Evolutionary conservation across 2,888 invertebrate genomes (phyloP).

Genomic region (Galeruca laticollis): DNA sequence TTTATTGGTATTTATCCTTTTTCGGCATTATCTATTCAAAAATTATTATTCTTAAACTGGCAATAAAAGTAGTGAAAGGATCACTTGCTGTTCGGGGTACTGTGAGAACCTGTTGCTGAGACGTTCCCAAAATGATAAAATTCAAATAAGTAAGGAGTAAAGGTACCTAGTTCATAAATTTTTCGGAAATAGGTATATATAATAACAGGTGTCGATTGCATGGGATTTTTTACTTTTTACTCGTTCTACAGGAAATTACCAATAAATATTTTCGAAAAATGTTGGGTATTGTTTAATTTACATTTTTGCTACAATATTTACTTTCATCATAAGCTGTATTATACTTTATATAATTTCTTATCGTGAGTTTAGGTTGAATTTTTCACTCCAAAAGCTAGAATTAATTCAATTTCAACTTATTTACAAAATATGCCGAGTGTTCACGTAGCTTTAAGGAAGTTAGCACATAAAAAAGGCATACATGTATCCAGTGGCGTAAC

Average conservation of each 20-base stretch:
- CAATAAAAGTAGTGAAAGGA: constrained; percentile 30
- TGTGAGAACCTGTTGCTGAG: constrained; percentile 48
- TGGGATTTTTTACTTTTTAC: neutral
- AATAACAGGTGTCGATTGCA: neutral
- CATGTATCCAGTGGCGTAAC: too few relatives aligned
- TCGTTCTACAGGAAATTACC: neutral
- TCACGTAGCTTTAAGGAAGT: too few relatives aligned
- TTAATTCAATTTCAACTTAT: too few relatives aligned
- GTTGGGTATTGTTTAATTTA: too few relatives aligned
- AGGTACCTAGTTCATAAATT: neutral
- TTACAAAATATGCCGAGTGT: too few relatives aligned
- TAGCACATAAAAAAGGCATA: too few relatives aligned
- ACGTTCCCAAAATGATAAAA: constrained; percentile 52
- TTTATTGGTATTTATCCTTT: constrained; percentile 18
- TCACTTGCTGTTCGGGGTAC: constrained; percentile 40
- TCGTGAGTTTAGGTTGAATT: too few relatives aligned
- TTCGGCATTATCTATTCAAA: constrained; percentile 32
- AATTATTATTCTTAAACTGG: constrained; percentile 30
- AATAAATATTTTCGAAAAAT: constrained; percentile 5
- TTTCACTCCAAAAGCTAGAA: too few relatives aligned
- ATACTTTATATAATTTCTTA: too few relatives aligned
- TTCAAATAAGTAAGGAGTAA: constrained; percentile 31
- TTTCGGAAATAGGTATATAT: neutral
- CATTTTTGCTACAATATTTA: too few relatives aligned
- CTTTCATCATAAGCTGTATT: too few relatives aligned